Conservation (phyloP, 2,888 invertebrate species). For the Ectemnius continuus region DNA sequence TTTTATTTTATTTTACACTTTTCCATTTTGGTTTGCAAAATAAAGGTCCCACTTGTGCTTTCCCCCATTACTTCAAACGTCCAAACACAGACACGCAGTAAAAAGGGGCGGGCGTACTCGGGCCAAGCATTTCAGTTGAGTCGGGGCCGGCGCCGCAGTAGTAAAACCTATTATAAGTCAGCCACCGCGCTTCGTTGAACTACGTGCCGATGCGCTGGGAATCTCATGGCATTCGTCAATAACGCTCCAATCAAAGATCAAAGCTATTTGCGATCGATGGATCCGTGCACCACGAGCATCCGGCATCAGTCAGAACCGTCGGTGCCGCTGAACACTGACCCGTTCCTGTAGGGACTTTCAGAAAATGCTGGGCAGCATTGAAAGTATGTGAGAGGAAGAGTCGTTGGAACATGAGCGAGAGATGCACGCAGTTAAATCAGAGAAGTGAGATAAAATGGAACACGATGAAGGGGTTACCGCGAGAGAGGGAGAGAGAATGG, state of each 20-base stretch:
- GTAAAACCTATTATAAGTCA: no score
- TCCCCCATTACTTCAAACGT: no score
- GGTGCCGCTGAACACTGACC: not conserved
- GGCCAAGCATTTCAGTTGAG: no score
- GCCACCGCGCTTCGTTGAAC: no score
- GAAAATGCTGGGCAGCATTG: constrained; percentile 18
- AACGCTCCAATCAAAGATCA: not conserved
- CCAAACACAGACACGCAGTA: no score
- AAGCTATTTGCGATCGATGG: not conserved
- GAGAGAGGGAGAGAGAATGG: not conserved
- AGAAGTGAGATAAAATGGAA: not conserved
- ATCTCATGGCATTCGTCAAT: not conserved
- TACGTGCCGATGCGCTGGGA: no score
- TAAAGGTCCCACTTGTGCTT: no score
- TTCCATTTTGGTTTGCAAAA: no score
- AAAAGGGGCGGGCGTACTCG: no score
- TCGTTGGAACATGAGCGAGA: not conserved
- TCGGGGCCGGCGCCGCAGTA: no score
- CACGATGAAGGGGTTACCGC: not conserved
- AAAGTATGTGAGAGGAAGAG: constrained; percentile 29
- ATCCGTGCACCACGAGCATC: not conserved
- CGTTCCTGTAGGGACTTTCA: not conserved
- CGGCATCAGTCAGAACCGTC: not conserved
- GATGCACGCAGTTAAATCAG: not conserved
- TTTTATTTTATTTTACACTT: no score